These are phyloP conservation scores for Copidosoma aretas DNA, from an alignment of 2,888 invertebrate species.

Conservation along the genomic window DNA sequence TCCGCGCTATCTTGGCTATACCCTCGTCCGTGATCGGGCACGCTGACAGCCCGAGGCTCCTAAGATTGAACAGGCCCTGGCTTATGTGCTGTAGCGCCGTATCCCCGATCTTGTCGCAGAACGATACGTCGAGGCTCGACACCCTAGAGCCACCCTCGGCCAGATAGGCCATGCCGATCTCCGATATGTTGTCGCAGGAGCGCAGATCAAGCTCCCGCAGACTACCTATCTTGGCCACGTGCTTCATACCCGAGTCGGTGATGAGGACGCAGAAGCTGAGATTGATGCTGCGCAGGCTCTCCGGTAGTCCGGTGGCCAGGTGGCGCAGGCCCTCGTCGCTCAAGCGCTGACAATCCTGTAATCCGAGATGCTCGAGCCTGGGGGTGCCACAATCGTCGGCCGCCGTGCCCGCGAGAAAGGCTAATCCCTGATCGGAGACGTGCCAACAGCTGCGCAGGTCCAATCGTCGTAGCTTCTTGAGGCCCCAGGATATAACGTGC, in stretches of 20 bases:
- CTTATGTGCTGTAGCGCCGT: slow-evolving; percentile 87
- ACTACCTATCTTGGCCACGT: slow-evolving; percentile 83
- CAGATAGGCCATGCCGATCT: slow-evolving; percentile 88
- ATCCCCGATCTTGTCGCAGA: slow-evolving; percentile 95
- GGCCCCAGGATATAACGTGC: slow-evolving; percentile 84
- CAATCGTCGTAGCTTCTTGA: slow-evolving; percentile 81
- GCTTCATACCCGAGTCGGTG: slow-evolving; percentile 90
- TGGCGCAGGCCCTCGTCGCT: slow-evolving; percentile 90
- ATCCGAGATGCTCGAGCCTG: slow-evolving; percentile 81
- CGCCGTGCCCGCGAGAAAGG: slow-evolving; percentile 80
- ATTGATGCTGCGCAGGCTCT: slow-evolving; percentile 84
- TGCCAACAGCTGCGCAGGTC: slow-evolving; percentile 93
- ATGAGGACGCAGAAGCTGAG: slow-evolving; percentile 93
- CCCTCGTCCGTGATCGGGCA: slow-evolving; percentile 94
- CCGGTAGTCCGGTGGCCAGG: slow-evolving; percentile 78
- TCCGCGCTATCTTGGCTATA: slow-evolving; percentile 80
- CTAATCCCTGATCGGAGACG: slow-evolving; percentile 89
- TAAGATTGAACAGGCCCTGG: slow-evolving; percentile 85
- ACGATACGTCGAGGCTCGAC: slow-evolving; percentile 86
- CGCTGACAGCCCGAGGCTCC: slow-evolving; percentile 84
- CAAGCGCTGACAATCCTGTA: slow-evolving; percentile 94
- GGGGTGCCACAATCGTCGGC: slow-evolving; percentile 73
- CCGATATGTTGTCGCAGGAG: slow-evolving; percentile 92
- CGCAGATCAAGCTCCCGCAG: slow-evolving; percentile 87
- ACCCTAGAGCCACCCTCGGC: slow-evolving; percentile 88